Evolutionary conservation across 2,113 vertebrate species (phyloP).

Genomic region (Corythaeola cristata): DNA sequence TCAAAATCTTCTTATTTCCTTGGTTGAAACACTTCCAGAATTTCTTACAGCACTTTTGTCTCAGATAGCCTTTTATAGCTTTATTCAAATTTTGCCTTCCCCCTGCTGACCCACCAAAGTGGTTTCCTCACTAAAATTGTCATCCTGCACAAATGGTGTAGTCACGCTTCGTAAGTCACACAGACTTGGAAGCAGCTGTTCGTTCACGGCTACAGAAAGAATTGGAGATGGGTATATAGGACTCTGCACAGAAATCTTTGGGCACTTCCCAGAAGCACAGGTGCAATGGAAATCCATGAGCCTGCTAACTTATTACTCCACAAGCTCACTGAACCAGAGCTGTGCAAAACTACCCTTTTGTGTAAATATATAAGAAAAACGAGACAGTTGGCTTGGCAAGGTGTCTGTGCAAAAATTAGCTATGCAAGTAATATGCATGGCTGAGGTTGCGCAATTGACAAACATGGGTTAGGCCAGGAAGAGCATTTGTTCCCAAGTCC

Average conservation of each 20-base stretch:
- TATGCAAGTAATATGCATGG: neutral
- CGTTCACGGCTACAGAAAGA: neutral
- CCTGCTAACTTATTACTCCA: neutral
- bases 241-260: neutral
- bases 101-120: conserved; percentile 29
- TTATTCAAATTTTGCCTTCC: conserved; percentile 22
- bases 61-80: neutral
- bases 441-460: neutral
- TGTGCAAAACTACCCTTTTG: neutral
- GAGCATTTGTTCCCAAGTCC: neutral
- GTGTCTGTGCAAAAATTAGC: neutral
- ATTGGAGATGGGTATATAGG: neutral
- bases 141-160: conserved; percentile 30
- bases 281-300: conserved; percentile 23
- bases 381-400: conserved; percentile 1
- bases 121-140: conserved; percentile 21
- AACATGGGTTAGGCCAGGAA: neutral
- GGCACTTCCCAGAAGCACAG: conserved; percentile 23
- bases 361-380: neutral
- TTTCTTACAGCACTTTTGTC: neutral
- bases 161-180: conserved; percentile 28
- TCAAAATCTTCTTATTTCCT: neutral
- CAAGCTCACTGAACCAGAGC: neutral
- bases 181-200: conserved; percentile 41
- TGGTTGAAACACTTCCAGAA: conserved; percentile 14